Evolutionary conservation across 2,797 vertebrate genomes (phyloP), one percentile per base, ranked within the genome.

Genomic region (Enteromius unitaeniatus): DNA sequence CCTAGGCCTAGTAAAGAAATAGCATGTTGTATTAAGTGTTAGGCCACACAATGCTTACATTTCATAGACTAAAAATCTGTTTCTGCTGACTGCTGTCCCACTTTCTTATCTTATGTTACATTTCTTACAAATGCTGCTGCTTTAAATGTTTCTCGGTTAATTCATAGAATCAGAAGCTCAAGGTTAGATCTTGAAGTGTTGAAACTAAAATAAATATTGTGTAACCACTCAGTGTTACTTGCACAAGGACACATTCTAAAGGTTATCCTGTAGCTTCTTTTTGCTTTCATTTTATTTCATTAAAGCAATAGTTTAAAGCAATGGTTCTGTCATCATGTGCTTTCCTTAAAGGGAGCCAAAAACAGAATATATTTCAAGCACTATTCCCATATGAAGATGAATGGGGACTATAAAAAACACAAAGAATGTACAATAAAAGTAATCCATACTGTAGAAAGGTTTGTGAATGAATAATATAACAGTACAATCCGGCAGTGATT

Each of bases 1-100:
- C 31, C 1, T 31, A 31, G 31, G 31, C 31, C 31, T 31, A 1
- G 70, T 70, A 76, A 69, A 85, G 23, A 84, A 62, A 77, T 55
- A 69, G 85, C 34, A 87, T 26, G 87, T 86, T 86, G 73, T 88
- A 85, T 86, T 76, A 87, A 85, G 72, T 62, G 76, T 83, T 87
- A 74, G 10, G 79, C 26, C 82, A 55, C 73, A 83, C 49, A 60
- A 77, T 70, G 34, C 76, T 73, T 60, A 42, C 69, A 86, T 47
- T 37, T 60, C 81, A 78, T 47, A 68, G 47, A 76, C 51, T 69
- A 70, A 84, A 74, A 78, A 21, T n/a, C n/a, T 68, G 53, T n/a
- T 37, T 79, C 70, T 70, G 70, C 23, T 47, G 64, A 78, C 69
- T 64, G 42, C 45, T 76, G 51, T 28, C 42, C 62, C 4, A 2